phyloP scores from a whole-genome alignment of 2,113 vertebrate species.

The Bubo scandiacus region DNA sequence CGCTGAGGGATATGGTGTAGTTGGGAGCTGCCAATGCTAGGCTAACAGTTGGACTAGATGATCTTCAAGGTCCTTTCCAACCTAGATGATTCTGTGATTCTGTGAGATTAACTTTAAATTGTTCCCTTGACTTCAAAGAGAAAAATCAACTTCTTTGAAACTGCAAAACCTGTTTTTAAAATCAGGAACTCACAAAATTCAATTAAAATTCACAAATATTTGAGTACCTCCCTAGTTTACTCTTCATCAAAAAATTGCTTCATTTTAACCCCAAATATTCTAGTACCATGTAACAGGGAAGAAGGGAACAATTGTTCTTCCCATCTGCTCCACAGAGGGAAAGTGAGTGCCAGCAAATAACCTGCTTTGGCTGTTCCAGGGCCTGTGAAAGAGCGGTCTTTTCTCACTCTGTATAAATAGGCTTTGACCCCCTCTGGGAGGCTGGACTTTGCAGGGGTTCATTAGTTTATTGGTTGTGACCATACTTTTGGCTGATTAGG shows the following conservation, averaged over 20 bases:
- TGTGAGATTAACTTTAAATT: not conserved
- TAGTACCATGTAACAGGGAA: not conserved
- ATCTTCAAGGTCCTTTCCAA: no score
- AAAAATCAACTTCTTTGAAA: not conserved
- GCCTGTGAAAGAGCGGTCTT: not conserved
- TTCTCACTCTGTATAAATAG: not conserved
- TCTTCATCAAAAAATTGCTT: not conserved
- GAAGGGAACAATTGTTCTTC: not conserved
- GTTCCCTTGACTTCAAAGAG: not conserved
- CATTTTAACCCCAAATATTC: not conserved
- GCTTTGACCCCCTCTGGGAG: not conserved
- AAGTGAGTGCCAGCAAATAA: not conserved
- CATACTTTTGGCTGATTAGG: not conserved
- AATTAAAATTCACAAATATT: not conserved
- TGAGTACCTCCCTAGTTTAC: not conserved
- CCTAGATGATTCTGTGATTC: no score
- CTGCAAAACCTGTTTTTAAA: not conserved
- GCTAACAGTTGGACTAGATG: no score
- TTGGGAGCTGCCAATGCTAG: no score
- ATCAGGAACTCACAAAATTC: not conserved
- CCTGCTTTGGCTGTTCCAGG: not conserved
- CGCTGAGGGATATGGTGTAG: no score
- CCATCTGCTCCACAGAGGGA: not conserved
- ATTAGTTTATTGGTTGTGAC: slow-evolving; percentile 23
- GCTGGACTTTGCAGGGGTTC: not conserved